Evolutionary conservation across 1,140 invertebrate genomes (phyloP), one percentile per base, ranked within the genome.

Genomic region (Drosophila albomicans): DNA sequence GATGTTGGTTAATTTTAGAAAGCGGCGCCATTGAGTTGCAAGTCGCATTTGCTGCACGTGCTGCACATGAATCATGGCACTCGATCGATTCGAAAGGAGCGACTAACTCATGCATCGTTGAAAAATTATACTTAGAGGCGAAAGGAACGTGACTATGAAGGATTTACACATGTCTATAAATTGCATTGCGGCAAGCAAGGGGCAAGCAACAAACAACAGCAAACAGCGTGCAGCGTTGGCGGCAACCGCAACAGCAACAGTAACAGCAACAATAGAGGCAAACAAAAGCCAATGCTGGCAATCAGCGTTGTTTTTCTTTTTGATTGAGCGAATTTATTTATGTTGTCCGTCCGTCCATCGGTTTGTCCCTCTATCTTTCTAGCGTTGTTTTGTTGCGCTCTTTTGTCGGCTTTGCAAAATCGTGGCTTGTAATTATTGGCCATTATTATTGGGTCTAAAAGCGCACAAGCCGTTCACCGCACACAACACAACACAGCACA

Each of bases 401-500:
- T 67, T 70, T 78, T 70, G 72, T 70, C 72, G 72, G 66, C 67
- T 81, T 56, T 82, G 71, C 80, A 78, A 87, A 88, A 87, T 88
- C 80, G 82, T 87, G 85, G 84, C 77, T 72, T 78, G 84, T 79
- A 87, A 87, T 87, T 87, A 87, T 87, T 87, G 76, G 77, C 84
- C 77, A 87, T 87, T 87, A 87, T 81, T 86, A 88, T 88, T 76
- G 68, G 70, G 57, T 77, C 79, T 66, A 69, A 70, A 63, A 52
- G 70, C 48, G 32, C 46, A 38, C 46, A 38, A 49, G 54, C 65
- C 81, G 76, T 76, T 84, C 74, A 86, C 75, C 72, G 59, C 20
- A 25, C 20, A 25, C 20, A 20, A 20, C 20, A 20, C 20, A 20
- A 20, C 20, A 20, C 20, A 25, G 0, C 3, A 25, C 20, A 25